Conservation (phyloP, 2,113 vertebrate genomes). For the Trichomycterus rosablanca region DNA sequence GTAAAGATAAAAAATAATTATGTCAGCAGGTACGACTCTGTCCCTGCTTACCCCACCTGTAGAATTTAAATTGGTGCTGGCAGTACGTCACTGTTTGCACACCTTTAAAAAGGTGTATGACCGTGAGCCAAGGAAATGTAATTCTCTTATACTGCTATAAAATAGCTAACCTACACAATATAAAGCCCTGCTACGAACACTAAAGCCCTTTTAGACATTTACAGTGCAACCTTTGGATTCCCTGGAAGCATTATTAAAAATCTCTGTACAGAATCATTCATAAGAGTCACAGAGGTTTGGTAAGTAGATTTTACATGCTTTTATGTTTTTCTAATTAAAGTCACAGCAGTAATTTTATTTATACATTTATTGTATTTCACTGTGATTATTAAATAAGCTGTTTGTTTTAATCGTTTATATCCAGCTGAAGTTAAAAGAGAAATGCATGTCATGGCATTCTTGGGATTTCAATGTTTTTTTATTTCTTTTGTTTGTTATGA, state of each 20-base stretch:
- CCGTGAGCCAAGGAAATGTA: constrained; percentile 29
- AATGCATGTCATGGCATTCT: no score
- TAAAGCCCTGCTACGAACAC: constrained; percentile 30
- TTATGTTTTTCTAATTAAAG: not conserved
- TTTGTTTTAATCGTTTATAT: no score
- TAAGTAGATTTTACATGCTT: constrained; percentile 10
- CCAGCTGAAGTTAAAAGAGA: no score
- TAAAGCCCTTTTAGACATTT: constrained; percentile 4
- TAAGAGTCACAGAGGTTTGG: constrained; percentile 11
- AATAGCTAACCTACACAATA: constrained; percentile 16
- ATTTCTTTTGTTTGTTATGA: no score
- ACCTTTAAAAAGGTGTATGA: constrained; percentile 39
- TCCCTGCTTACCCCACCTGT: not conserved
- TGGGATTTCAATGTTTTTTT: no score
- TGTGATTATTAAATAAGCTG: no score
- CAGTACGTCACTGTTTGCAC: constrained; percentile 21
- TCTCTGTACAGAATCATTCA: no score
- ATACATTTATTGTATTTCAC: no score
- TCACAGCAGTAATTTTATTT: no score
- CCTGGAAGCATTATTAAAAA: not conserved
- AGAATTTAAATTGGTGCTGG: constrained; percentile 12
- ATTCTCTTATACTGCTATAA: constrained; percentile 38
- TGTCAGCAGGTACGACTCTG: no score
- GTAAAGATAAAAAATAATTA: no score
- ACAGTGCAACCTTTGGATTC: constrained; percentile 35